Evolutionary conservation across 2,113 vertebrate species (phyloP), one percentile per base, ranked within the genome.

Genomic region (Coptodon rendalli): DNA sequence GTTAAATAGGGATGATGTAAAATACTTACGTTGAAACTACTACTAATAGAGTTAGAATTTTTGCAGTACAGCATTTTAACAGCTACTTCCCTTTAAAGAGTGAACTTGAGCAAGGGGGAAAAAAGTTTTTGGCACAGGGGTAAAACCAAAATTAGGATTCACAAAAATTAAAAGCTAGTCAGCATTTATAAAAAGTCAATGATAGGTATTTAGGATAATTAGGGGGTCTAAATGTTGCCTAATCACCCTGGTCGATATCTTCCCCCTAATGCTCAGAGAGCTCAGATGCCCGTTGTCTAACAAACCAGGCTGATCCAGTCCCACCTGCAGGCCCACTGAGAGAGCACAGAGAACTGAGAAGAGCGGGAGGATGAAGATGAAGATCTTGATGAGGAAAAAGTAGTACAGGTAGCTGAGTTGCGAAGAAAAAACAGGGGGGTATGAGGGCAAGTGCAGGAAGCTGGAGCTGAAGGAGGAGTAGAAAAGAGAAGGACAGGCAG

Each of bases 11-110:
- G 90, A 90, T 87, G 94, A 93, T 94, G 89, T 88, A 92, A 91
- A 94, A 90, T 90, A 94, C 91, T 93, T 90, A 89, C 93, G 93
- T 91, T 94, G 94, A 95, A 96, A 96, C 48, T 87, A 86, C 83
- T 13, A 53, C 91, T 90, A 95, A 95, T 89, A 81, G 88, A 89
- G 86, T 89, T 59, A 54, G 90, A 71, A 90, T 89, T 91, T 52
- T 59, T 83, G 83, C 90, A 86, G 85, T 50, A 7, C 68, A 76
- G 92, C 88, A 86, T 90, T 93, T 90, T 89, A 81, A 78, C 9
- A 68, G 63, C 50, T 76, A 73, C 89, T 92, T 92, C 56, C 73
- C 84, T 86, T 93, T 87, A 87, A 92, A 89, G 61, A 53, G 16
- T 86, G 85, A 92, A 93, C 54, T 86, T 89, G 24, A 63, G 52